Conservation (phyloP, 1,140 invertebrate genomes). For the Harlomillsia oculata region DNA sequence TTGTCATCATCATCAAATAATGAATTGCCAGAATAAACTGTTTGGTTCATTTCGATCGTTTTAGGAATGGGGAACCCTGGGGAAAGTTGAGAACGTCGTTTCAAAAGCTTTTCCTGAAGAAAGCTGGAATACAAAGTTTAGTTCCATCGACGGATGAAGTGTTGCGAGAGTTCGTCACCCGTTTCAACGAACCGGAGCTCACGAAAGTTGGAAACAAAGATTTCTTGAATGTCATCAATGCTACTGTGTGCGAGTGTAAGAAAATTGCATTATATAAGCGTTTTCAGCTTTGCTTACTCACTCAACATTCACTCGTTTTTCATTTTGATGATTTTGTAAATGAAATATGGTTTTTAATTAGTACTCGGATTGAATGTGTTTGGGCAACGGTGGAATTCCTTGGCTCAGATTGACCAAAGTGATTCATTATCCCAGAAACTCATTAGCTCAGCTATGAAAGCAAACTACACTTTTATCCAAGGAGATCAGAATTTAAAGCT, state of each 20-base stretch:
- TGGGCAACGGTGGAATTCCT: slow-evolving; percentile 32
- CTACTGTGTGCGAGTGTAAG: slow-evolving; percentile 69
- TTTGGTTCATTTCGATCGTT: slow-evolving; percentile 26
- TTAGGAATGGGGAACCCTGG: slow-evolving; percentile 76
- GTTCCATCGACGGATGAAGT: slow-evolving; percentile 53
- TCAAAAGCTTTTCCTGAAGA: slow-evolving; percentile 65
- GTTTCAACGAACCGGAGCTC: slow-evolving; percentile 39
- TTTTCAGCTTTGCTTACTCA: no score
- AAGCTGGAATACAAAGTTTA: slow-evolving; percentile 54
- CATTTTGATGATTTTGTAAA: no score
- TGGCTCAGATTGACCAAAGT: slow-evolving; percentile 38
- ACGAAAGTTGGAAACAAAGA: slow-evolving; percentile 40
- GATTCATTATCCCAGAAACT: slow-evolving; percentile 56
- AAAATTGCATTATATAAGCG: slow-evolving; percentile 17
- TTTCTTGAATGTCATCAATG: slow-evolving; percentile 58
- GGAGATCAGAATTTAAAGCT: slow-evolving; percentile 65
- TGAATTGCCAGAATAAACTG: not conserved
- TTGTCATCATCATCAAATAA: not conserved
- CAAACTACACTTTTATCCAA: slow-evolving; percentile 59
- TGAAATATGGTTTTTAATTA: slow-evolving; percentile 2
- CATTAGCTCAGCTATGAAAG: slow-evolving; percentile 58
- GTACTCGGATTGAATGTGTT: slow-evolving; percentile 25
- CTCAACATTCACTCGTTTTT: not conserved
- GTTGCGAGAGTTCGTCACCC: slow-evolving; percentile 53
- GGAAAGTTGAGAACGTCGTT: slow-evolving; percentile 63